Evolutionary conservation across 2,888 invertebrate genomes (phyloP).

Genomic region (Enchytraeus crypticus): DNA sequence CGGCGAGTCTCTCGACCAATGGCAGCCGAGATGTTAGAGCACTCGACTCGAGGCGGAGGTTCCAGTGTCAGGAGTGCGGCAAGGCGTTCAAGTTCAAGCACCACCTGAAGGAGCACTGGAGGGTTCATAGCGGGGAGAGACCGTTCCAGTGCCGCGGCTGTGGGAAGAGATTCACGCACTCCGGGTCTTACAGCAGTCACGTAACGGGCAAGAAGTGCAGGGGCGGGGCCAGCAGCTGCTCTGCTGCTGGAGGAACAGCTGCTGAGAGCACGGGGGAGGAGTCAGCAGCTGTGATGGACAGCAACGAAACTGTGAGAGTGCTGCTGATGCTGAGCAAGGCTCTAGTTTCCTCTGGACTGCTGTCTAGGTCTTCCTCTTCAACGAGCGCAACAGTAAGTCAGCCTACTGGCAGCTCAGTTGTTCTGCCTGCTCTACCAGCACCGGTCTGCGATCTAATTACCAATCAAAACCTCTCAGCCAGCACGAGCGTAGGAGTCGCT

Average conservation of each 20-base stretch:
- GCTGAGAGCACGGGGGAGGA: not conserved
- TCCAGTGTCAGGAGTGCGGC: constrained; percentile 90
- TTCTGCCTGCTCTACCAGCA: no score
- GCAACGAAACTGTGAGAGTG: not conserved
- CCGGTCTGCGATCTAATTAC: no score
- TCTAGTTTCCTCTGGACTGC: no score
- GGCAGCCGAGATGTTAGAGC: no score
- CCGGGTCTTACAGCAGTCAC: constrained; percentile 16
- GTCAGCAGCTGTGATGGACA: no score
- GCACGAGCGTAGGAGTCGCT: no score
- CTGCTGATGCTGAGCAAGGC: not conserved
- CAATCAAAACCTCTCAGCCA: no score
- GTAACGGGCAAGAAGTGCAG: constrained; percentile 15
- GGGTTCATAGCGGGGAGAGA: constrained; percentile 80
- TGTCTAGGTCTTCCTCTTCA: no score
- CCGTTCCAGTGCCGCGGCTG: constrained; percentile 94
- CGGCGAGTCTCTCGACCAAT: not conserved
- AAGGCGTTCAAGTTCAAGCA: constrained; percentile 99
- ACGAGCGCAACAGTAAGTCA: no score
- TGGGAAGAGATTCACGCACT: constrained; percentile 96
- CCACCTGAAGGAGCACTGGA: constrained; percentile 96
- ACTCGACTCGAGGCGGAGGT: constrained; percentile 67
- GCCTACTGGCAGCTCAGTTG: no score
- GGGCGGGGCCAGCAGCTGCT: not conserved
- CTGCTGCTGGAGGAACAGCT: not conserved